Base-by-base conservation (phyloP, 2,797 vertebrate genomes). In the Apogon talboti region DNA sequence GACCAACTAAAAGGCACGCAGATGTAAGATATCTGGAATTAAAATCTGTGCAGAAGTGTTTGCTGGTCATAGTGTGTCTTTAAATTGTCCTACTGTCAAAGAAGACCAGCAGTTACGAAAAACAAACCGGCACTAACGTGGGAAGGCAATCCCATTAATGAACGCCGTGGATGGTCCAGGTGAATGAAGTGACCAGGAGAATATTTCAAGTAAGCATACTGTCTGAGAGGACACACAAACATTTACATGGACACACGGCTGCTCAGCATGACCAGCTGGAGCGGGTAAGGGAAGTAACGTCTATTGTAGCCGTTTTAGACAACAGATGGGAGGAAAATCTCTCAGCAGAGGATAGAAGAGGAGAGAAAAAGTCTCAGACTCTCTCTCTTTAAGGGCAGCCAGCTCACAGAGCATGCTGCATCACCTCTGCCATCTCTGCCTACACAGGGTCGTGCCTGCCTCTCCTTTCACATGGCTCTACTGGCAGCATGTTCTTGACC, bases 261-360 rank as follows among this genome's bases (percentile, higher is more conserved):
- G 80, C 93, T 77, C 92, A 87, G 92, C 93, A 88, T 89, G 90
- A 86, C 84, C 90, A 92, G 93, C 93, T 94, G 93, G 92, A 87
- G 79, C 66, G 66, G 47, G 71, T 67, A 87, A 86, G 81, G 81
- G 87, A 92, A 91, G 92, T 91, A 86, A 92, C 82, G 88, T 90
- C 91, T 93, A 91, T 93, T 93, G 91, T 92, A 93, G 91, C 88
- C 89, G 92, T 92, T 94, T 93, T 92, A 92, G 89, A 92, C 87
- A 93, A 90, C 94, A 95, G 94, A 95, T 94, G 94, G 94, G 90
- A 87, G 89, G 65, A 74, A 78, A 79, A 84, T 82, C 72, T 88
- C 76, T 74, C 58, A 6, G 58, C 52, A 41, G 54, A 72, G 44
- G 48, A 66, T 4, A 66, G 46, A 16, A 54, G 52, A 30, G 18